These are phyloP conservation scores for Chelon labrosus DNA, from an alignment of 2,797 vertebrate genomes.

Conservation along the genomic window DNA sequence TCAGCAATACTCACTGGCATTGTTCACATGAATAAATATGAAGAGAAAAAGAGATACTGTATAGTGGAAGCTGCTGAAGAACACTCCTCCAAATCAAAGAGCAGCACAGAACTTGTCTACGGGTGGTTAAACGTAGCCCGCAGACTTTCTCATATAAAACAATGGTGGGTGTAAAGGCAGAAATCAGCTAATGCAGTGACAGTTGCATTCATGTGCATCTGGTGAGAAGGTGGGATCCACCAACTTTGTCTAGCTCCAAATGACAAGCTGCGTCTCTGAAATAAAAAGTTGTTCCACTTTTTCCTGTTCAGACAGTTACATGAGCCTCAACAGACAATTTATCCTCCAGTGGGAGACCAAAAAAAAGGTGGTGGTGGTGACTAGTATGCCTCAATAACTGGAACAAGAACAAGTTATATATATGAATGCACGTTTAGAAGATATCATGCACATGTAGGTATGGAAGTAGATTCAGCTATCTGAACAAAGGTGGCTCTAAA, in stretches of 20 bases:
- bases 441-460: too few relatives aligned
- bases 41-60: slow-evolving; percentile 14
- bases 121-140: slow-evolving; percentile 55
- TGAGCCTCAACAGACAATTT: slow-evolving; percentile 1
- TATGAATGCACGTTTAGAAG: neutral
- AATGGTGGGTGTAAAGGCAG: slow-evolving; percentile 16
- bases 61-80: slow-evolving; percentile 27
- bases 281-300: slow-evolving; percentile 12
- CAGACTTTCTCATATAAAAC: slow-evolving; percentile 31
- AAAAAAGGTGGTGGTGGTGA: neutral
- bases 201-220: slow-evolving; percentile 34
- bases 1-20: slow-evolving; percentile 31
- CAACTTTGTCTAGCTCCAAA: slow-evolving; percentile 16
- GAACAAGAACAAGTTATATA: neutral
- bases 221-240: slow-evolving; percentile 17
- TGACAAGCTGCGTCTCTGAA: neutral
- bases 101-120: slow-evolving; percentile 20
- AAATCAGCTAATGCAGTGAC: slow-evolving; percentile 39
- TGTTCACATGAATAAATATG: slow-evolving; percentile 54
- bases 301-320: slow-evolving; percentile 8
- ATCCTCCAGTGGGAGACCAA: slow-evolving; percentile 1
- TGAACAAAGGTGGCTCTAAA: too few relatives aligned
- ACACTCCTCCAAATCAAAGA: slow-evolving; percentile 40
- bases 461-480: too few relatives aligned
- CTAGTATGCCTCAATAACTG: neutral